Conservation (phyloP, 1,140 invertebrate genomes). For the Scaptodrosophila lebanonensis region DNA sequence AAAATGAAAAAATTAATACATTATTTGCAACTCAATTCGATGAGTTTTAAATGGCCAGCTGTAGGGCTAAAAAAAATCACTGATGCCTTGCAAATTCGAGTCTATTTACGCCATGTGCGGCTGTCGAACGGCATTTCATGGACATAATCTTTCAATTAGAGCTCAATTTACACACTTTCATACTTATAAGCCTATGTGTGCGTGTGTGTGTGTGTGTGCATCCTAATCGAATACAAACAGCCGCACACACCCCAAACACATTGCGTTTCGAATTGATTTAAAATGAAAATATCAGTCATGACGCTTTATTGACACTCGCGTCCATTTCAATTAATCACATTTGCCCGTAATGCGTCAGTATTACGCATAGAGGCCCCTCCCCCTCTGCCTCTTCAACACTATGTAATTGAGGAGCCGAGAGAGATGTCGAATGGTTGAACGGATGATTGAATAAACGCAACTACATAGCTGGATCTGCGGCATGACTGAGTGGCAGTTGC, state of each 20-base stretch:
- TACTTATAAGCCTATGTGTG: slow-evolving; percentile 12
- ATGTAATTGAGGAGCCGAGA: no score
- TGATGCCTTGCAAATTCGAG: no score
- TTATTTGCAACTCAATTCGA: no score
- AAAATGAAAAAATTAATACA: no score
- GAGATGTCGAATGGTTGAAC: no score
- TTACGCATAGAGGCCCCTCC: no score
- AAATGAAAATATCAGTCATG: slow-evolving; percentile 46
- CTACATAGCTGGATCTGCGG: no score
- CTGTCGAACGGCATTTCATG: slow-evolving; percentile 12
- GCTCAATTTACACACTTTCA: slow-evolving; percentile 46
- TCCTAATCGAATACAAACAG: slow-evolving; percentile 12
- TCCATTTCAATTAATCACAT: slow-evolving; percentile 58
- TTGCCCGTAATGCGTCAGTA: no score
- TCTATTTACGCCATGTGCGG: no score
- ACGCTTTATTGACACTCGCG: slow-evolving; percentile 45
- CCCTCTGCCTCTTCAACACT: not conserved
- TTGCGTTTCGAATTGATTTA: slow-evolving; percentile 15
- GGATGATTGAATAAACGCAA: slow-evolving; percentile 30
- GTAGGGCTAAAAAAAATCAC: not conserved
- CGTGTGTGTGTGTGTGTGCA: slow-evolving; percentile 2
- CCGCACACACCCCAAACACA: not conserved
- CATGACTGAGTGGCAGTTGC: no score
- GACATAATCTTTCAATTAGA: slow-evolving; percentile 60
- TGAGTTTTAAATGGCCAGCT: no score